Base-by-base conservation (phyloP, 2,113 vertebrate species). In the Menura novaehollandiae region DNA sequence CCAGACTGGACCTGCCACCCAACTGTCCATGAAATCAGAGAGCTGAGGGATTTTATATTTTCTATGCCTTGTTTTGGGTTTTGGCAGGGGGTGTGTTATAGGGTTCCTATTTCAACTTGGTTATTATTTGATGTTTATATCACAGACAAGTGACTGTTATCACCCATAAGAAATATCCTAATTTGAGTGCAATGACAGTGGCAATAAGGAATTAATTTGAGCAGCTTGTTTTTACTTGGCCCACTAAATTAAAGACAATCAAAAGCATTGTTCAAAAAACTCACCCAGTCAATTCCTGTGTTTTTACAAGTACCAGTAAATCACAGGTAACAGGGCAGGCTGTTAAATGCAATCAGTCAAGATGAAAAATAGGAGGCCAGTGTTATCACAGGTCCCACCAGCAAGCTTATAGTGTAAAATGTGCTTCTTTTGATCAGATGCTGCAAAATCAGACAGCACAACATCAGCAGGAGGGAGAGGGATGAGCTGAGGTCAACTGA, bases 281-380 rank as follows among this genome's bases (percentile, higher is more conserved):
- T 68, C 60, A 43, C 49, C 26, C 11, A 3, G 37, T 55, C 58
- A 88, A 58, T 85, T 89, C 43, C 30, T 39, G 10, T 59, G 62
- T 66, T 91, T 95, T 86, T 82, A 37, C 35, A 79, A 75, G 66
- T 75, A 69, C 13, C 59, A 62, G 22, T 95, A 95, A 87, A 96
- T 93, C 53, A 53, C 73, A 76, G 39, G 21, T 88, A 95, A 69
- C 41, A 82, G 52, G 39, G 28, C 24, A 89, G 46, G 51, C n/a
- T 80, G 66, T 69, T 85, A 88, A 94, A 87, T 82, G 28, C 43
- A 92, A 41, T 89, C 64, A 83, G 66, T 76, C 85, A 94, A 86
- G 83, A 85, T 89, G 74, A 96, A 91, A 89, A 92, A 93, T 78
- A 76, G 67, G 41, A 62, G n/a, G 58, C 28, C 3, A 1, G 22